Percentiles rank a stretch among this genome's conserved stretches.
Conservation (phyloP, 53 echinoderm and acorn worm genomes). For the Patiria pectinifera region DNA sequence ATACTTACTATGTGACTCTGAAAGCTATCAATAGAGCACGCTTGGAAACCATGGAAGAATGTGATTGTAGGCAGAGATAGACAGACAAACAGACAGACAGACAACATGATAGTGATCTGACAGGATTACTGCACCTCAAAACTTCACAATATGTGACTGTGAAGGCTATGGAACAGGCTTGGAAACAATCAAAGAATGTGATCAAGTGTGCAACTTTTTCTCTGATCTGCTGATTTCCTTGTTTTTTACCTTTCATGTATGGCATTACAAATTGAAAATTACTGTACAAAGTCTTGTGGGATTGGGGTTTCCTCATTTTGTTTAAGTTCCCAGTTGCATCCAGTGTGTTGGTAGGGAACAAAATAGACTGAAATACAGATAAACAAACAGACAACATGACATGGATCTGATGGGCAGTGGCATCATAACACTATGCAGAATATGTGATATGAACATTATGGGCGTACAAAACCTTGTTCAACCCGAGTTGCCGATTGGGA, state of each 20-base stretch:
- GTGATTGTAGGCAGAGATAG: background rate
- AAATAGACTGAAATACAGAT: background rate
- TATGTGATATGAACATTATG: background rate
- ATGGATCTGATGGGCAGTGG: background rate
- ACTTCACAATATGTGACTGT: background rate
- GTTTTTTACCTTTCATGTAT: no score
- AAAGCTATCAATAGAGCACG: conserved; percentile 57
- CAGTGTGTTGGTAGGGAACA: no score
- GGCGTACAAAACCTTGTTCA: no score
- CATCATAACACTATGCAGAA: background rate
- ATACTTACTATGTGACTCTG: conserved; percentile 62
- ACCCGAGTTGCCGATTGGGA: no score
- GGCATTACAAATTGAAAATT: no score
- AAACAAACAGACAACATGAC: background rate
- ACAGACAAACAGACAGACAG: background rate
- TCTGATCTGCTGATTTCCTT: no score
- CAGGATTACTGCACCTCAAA: background rate
- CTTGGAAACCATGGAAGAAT: conserved; percentile 31
- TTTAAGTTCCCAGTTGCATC: background rate
- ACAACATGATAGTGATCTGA: background rate
- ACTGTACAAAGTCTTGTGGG: background rate
- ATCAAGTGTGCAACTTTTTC: no score
- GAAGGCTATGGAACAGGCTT: conserved; percentile 6
- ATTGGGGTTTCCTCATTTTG: conserved; percentile 6
- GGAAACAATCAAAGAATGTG: no score